phyloP scores from a whole-genome alignment of 2,888 invertebrate species.

The Nomada ferruginata region DNA sequence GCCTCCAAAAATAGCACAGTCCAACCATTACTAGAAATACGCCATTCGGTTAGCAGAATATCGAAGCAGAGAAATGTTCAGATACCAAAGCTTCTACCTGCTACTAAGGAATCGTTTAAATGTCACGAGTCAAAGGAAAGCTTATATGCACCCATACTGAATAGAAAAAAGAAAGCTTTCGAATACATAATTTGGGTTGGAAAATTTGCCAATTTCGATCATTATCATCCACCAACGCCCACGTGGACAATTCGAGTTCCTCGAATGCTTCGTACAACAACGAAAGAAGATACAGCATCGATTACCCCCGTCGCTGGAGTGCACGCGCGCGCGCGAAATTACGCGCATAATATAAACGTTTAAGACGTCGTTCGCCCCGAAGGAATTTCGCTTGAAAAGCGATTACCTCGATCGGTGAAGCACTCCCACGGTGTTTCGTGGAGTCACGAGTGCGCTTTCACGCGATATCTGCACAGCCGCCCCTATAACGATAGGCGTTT shows the following conservation, averaged over 20 bases:
- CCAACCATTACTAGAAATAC: too few relatives aligned
- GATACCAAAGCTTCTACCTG: too few relatives aligned
- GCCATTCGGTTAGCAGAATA: too few relatives aligned
- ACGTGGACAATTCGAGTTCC: background rate
- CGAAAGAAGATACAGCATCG: background rate
- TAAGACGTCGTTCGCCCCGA: constrained; percentile 46
- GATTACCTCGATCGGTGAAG: constrained; percentile 29
- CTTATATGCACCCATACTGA: too few relatives aligned
- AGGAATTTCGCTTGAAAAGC: constrained; percentile 45
- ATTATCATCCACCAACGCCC: background rate
- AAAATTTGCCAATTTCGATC: background rate
- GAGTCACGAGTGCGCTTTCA: constrained; percentile 74
- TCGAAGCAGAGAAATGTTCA: too few relatives aligned
- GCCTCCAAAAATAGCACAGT: too few relatives aligned
- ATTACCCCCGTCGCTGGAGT: background rate
- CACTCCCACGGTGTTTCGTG: constrained; percentile 63
- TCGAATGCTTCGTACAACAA: background rate
- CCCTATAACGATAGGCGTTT: constrained; percentile 73
- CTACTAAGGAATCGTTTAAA: too few relatives aligned
- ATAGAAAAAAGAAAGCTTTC: too few relatives aligned
- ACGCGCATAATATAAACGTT: constrained; percentile 45
- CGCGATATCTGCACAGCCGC: constrained; percentile 71
- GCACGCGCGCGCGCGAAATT: constrained; percentile 17
- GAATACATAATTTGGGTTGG: too few relatives aligned
- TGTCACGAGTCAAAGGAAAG: too few relatives aligned